Evolutionary conservation across 2,113 vertebrate genomes (phyloP).

Genomic region (Pachycephala philippinensis): DNA sequence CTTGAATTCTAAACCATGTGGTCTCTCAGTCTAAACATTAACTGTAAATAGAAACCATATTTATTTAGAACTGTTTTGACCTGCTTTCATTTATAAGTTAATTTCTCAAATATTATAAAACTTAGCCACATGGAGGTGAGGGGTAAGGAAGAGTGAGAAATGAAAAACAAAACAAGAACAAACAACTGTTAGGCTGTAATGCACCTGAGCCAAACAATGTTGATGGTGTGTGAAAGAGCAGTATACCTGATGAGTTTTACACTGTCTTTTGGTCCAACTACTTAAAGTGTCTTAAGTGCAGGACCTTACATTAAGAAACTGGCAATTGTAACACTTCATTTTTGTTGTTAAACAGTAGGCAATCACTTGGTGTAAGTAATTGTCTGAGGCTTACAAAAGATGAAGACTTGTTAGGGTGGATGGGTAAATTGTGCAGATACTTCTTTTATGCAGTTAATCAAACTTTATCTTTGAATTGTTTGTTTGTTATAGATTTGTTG

Average conservation of each 20-base stretch:
- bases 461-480: conserved; percentile 54
- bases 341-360: conserved; percentile 49
- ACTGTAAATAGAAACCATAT: neutral
- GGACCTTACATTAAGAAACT: neutral
- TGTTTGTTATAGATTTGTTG: conserved; percentile 43
- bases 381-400: conserved; percentile 17
- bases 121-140: neutral
- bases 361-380: conserved; percentile 11
- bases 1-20: neutral
- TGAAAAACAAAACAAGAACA: neutral
- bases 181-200: neutral
- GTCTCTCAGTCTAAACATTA: neutral
- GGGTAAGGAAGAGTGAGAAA: neutral
- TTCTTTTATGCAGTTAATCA: conserved; percentile 17
- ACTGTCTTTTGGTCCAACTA: neutral
- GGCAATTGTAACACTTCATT: neutral
- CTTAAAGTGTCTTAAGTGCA: neutral
- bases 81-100: neutral
- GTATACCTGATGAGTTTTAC: neutral
- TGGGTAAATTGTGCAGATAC: neutral
- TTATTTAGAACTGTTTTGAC: neutral
- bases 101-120: neutral
- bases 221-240: neutral
- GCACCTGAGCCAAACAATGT: neutral
- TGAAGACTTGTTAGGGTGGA: neutral